Percentiles rank a stretch among this genome's conserved stretches.
Evolutionary conservation across 2,797 vertebrate species (phyloP).

Genomic region (Remorina albescens): DNA sequence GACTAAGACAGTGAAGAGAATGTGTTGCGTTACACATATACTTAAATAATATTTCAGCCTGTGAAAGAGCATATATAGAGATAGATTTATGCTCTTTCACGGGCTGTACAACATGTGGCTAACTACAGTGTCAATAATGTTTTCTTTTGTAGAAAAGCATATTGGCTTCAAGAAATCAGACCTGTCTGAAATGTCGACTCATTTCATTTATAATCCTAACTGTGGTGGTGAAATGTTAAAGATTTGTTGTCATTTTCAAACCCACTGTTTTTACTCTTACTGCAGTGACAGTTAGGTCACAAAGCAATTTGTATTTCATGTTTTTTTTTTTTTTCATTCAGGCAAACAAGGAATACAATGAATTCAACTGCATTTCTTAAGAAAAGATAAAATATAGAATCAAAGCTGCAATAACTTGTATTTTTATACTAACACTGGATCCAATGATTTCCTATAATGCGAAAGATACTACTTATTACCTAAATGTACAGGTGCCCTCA

Average conservation of each 20-base stretch:
- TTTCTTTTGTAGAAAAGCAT: slow-evolving; percentile 34
- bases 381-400: not conserved
- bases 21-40: too few relatives aligned
- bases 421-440: not conserved
- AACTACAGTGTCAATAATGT: slow-evolving; percentile 28
- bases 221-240: not conserved
- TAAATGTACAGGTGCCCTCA: not conserved
- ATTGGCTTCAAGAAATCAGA: slow-evolving; percentile 20
- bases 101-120: slow-evolving; percentile 4
- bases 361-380: not conserved
- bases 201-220: slow-evolving; percentile 10
- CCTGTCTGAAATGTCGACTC: slow-evolving; percentile 13
- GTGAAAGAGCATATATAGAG: too few relatives aligned
- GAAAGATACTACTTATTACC: not conserved
- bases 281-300: not conserved
- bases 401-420: not conserved
- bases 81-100: slow-evolving; percentile 20
- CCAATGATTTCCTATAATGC: not conserved
- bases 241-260: not conserved
- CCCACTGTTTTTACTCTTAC: too few relatives aligned
- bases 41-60: too few relatives aligned
- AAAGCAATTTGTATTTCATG: not conserved
- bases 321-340: not conserved
- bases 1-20: not conserved
- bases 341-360: not conserved